Base-by-base conservation (phyloP, 2,797 vertebrate species). In the Cryptoblepharus egeriae region DNA sequence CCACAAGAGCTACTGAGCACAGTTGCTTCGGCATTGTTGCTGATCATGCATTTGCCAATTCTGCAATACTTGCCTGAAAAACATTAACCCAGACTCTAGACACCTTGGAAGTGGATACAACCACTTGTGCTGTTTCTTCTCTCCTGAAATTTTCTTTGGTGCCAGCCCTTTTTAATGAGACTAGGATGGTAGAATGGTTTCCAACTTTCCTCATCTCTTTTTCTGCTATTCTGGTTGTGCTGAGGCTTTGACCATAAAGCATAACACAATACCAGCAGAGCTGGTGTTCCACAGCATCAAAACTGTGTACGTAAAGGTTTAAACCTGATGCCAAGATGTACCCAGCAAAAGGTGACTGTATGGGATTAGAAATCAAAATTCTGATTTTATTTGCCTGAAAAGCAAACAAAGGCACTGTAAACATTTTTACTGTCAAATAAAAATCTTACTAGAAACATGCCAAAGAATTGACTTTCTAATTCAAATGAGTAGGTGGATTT, bases 341-440 rank as follows among this genome's bases (percentile, higher is more conserved):
- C 32, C 64, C 67, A 15, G 7, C 52, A 42, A 81, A 65, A 58
- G 55, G 39, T 64, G 69, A 42, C 64, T 75, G 28, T 24, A 3
- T 26, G 37, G 4, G 42, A 49, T 15, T 49, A 60, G 64, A 69
- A n/a, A 35, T 61, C 16, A 82, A 58, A 45, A 65, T 75, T 58
- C 22, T 60, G 30, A 58, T 39, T 68, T 78, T 37, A 57, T 64
- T 39, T 79, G 64, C 28, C 30, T 69, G 20, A 69, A 79, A 68
- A 61, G 11, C 35, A 61, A 76, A 77, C 42, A n/a, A 4, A 16
- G 42, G 58, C 12, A 45, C 58, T 77, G 28, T 32, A 70, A 64
- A 64, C 35, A 30, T 64, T 55, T 68, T 83, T 64, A 52, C 39
- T 69, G 69, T n/a, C 12, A 49, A 76, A 69, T 76, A 76, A 52